Percentiles rank a stretch among this genome's conserved stretches.
Evolutionary conservation across 2,888 invertebrate genomes (phyloP).

Genomic region (Tiliacea citrago): DNA sequence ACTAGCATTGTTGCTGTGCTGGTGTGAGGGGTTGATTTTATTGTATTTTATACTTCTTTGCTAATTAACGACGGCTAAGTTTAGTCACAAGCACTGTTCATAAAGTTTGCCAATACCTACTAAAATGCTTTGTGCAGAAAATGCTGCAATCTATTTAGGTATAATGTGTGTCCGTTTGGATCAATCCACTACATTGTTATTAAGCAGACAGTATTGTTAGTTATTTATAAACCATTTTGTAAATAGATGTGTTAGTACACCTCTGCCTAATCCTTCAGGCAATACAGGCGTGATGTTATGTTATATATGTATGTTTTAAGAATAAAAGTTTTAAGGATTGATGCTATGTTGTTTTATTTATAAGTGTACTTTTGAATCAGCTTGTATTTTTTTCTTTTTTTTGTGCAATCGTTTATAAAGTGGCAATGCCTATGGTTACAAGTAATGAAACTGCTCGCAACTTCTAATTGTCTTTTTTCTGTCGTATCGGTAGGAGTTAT

Average conservation of each 20-base stretch:
- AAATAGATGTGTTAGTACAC: background rate
- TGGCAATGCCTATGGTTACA: background rate
- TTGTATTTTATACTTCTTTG: background rate
- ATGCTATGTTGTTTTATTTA: slow-evolving; percentile 29
- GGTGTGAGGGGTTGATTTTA: background rate
- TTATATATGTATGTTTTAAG: background rate
- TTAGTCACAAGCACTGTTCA: background rate
- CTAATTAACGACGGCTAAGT: background rate
- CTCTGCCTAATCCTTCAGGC: background rate
- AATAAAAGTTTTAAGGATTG: slow-evolving; percentile 28
- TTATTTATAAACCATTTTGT: slow-evolving; percentile 33
- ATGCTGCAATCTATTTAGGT: background rate
- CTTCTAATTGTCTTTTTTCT: too few species aligned
- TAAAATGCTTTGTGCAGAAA: background rate
- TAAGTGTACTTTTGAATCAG: background rate
- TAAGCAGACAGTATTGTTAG: slow-evolving; percentile 18
- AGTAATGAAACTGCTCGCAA: too few species aligned
- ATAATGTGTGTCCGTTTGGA: background rate
- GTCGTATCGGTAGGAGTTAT: too few species aligned
- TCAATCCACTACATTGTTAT: background rate
- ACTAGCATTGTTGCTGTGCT: background rate
- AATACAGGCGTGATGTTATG: too few species aligned
- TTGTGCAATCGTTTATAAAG: background rate
- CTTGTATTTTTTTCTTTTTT: background rate
- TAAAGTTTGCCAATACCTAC: background rate